Conservation (phyloP, 37 sponge, comb jelly and placozoan species). For the Mnemiopsis leidyi region DNA sequence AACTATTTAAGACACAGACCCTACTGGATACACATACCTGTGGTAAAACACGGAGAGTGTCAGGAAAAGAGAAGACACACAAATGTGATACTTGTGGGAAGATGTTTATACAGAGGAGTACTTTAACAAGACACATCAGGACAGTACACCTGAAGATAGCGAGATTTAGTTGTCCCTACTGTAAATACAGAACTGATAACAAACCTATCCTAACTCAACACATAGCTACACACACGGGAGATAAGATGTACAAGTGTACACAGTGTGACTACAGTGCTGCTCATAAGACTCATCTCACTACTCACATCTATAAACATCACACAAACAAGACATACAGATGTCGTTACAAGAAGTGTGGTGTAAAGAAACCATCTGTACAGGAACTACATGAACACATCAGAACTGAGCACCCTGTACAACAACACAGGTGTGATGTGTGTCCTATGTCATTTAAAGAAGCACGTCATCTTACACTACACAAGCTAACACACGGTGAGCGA, state of each 20-base stretch:
- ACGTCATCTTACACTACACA: neutral
- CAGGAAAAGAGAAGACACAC: neutral
- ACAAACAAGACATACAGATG: slow-evolving; percentile 33
- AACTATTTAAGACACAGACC: neutral
- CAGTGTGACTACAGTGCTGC: slow-evolving; percentile 35
- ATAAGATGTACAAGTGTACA: neutral
- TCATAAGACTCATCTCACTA: neutral
- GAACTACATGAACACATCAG: slow-evolving; percentile 62
- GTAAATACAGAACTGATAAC: neutral
- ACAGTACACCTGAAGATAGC: neutral
- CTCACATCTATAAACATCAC: slow-evolving; percentile 2
- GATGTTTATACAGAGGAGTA: neutral
- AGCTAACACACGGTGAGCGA: neutral
- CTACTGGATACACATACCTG: neutral
- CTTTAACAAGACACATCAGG: slow-evolving; percentile 6
- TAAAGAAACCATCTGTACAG: slow-evolving; percentile 23
- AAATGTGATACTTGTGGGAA: neutral
- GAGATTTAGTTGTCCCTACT: neutral
- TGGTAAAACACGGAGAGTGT: neutral
- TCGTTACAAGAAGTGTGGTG: slow-evolving; percentile 51
- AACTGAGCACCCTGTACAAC: slow-evolving; percentile 35
- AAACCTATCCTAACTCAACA: neutral
- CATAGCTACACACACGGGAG: slow-evolving; percentile 1
- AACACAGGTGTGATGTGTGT: slow-evolving; percentile 10
- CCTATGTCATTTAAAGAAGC: slow-evolving; percentile 28